Evolutionary conservation across 2,888 invertebrate species (phyloP), one percentile per base, ranked within the genome.

Genomic region (Ormyrus pomaceus): DNA sequence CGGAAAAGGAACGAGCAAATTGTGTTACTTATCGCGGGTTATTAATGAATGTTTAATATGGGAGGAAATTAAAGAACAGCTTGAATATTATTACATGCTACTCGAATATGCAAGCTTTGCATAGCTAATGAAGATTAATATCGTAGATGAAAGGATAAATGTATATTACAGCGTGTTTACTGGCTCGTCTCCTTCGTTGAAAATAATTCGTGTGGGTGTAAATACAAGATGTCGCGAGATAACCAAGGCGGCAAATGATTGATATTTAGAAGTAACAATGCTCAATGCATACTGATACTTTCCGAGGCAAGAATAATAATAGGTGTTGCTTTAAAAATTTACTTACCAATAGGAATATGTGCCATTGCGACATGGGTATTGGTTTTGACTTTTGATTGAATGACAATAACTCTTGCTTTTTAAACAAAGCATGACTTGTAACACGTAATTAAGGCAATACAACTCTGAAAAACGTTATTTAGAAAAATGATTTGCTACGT

Each of bases 101-200:
- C 65, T 76, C 68, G 61, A 59, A 13, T 66, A 68, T 66, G 68
- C 64, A 34, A 62, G 64, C 51, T 75, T 79, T 75, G 46, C 72
- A 65, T 73, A 50, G 9, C 58, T 77, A 79, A 82, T 82, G 58
- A 74, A 77, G 77, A 82, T 82, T 82, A 62, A 79, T 79, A 71
- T 82, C 79, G 46, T 11, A 56, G 62, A 79, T 70, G 73, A 82
- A 69, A 79, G 74, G 74, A 79, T 82, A 79, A 79, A 65, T 64
- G 45, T 59, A 55, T 9, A 65, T 69, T 53, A 73, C 65, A 65
- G 50, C 53, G 70, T 65, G 68, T 78, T 66, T 71, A 72, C 55
- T 62, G 53, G n/a, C 46, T 70, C 68, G 68, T 77, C 51, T 75
- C 62, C 69, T 7, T 7, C 74, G 13, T 48, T 68, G 64, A 55